Conservation (phyloP, 2,113 vertebrate species). For the Ageneiosus marmoratus region DNA sequence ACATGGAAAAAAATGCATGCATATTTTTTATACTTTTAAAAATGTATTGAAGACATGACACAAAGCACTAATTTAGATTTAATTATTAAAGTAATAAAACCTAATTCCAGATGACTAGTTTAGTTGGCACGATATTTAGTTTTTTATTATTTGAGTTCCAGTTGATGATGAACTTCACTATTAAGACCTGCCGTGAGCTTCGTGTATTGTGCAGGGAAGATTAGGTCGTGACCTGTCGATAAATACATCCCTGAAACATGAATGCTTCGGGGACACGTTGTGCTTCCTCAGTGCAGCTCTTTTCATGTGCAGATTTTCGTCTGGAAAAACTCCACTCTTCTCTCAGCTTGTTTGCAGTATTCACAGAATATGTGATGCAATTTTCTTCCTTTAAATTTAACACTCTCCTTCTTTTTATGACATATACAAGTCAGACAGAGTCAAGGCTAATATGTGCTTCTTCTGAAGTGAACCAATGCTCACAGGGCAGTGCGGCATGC, state of each 20-base stretch:
- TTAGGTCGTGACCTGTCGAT: not conserved
- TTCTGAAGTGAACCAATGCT: not conserved
- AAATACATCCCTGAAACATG: conserved; percentile 5
- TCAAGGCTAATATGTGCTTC: not conserved
- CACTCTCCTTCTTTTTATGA: not conserved
- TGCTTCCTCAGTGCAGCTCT: not conserved
- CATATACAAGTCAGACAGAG: not conserved
- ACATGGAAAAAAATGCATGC: not conserved
- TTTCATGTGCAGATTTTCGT: not conserved
- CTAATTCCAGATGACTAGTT: not conserved
- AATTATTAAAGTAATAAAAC: not conserved
- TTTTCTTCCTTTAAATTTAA: not conserved
- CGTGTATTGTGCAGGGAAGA: not conserved
- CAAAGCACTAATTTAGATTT: not conserved
- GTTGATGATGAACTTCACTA: not conserved
- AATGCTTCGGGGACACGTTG: not conserved
- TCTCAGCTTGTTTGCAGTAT: not conserved
- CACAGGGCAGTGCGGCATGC: not conserved
- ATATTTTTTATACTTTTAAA: not conserved
- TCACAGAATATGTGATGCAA: not conserved
- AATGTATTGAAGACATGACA: not conserved
- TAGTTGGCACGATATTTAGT: not conserved
- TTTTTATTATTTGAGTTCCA: not conserved
- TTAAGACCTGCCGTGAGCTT: not conserved
- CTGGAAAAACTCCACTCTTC: not conserved